phyloP scores from a whole-genome alignment of 2,797 vertebrate genomes.

The Prionace glauca region DNA sequence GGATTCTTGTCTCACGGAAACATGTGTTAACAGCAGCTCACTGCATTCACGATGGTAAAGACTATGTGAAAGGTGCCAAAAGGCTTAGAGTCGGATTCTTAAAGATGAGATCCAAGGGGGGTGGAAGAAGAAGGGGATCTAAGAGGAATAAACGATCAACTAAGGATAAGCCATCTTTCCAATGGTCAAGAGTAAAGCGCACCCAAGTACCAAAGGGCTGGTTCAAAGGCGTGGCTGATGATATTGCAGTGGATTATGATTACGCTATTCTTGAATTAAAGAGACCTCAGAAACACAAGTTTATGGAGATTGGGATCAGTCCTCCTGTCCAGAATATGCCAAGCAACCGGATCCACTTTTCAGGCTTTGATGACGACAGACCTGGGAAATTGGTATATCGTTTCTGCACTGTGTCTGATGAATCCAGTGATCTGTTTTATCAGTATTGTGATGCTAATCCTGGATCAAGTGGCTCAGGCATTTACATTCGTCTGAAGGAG shows the following conservation, averaged over 20 bases:
- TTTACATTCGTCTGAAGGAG: constrained; percentile 90
- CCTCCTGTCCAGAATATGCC: constrained; percentile 77
- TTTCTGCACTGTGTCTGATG: constrained; percentile 87
- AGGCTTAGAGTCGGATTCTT: constrained; percentile 84
- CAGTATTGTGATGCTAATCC: constrained; percentile 90
- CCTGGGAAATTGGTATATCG: constrained; percentile 84
- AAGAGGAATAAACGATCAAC: constrained; percentile 52
- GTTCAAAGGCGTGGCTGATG: constrained; percentile 68
- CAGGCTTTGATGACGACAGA: constrained; percentile 84
- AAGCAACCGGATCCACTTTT: constrained; percentile 88
- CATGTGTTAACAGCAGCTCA: constrained; percentile 92
- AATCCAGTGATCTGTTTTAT: constrained; percentile 86
- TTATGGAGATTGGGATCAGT: constrained; percentile 88
- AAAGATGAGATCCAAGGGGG: constrained; percentile 66
- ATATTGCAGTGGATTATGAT: constrained; percentile 79
- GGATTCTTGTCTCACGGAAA: constrained; percentile 78
- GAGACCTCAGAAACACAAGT: constrained; percentile 73
- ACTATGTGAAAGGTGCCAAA: constrained; percentile 77
- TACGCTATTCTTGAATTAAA: constrained; percentile 91
- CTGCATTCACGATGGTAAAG: constrained; percentile 83
- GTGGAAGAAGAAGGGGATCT: constrained; percentile 44
- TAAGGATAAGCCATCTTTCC: constrained; percentile 69
- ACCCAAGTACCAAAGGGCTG: constrained; percentile 90
- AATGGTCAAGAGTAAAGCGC: constrained; percentile 87
- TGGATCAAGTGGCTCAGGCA: constrained; percentile 84